Conservation (phyloP, 2,113 vertebrate genomes). For the Enhydra lutris region DNA sequence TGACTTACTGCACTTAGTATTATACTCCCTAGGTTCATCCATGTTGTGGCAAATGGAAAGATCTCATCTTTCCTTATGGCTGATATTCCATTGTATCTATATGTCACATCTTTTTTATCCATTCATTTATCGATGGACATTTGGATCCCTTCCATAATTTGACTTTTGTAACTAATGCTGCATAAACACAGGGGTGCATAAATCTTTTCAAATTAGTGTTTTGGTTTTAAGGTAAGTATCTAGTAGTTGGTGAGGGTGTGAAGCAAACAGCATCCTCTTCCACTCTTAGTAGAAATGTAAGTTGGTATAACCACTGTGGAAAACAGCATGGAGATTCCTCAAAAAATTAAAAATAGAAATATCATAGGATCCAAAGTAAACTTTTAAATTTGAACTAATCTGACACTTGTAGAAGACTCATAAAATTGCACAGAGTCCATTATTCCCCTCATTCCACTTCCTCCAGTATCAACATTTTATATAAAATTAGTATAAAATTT, state of each 20-base stretch:
- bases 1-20: not conserved
- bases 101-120: not conserved
- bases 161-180: not conserved
- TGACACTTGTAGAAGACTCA: not conserved
- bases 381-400: not conserved
- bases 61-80: not conserved
- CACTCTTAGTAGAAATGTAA: not conserved
- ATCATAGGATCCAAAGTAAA: not conserved
- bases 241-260: not conserved
- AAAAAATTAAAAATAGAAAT: not conserved
- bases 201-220: not conserved
- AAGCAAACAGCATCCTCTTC: not conserved
- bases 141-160: not conserved
- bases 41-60: not conserved
- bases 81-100: not conserved
- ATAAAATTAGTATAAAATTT: not conserved
- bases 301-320: not conserved
- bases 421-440: not conserved
- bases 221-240: not conserved
- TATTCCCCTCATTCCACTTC: not conserved
- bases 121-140: not conserved
- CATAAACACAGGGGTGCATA: not conserved
- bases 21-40: not conserved
- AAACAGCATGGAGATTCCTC: not conserved
- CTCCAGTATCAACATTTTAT: not conserved